Evolutionary conservation across 1,140 invertebrate genomes (phyloP).

Genomic region (Psix sp.): DNA sequence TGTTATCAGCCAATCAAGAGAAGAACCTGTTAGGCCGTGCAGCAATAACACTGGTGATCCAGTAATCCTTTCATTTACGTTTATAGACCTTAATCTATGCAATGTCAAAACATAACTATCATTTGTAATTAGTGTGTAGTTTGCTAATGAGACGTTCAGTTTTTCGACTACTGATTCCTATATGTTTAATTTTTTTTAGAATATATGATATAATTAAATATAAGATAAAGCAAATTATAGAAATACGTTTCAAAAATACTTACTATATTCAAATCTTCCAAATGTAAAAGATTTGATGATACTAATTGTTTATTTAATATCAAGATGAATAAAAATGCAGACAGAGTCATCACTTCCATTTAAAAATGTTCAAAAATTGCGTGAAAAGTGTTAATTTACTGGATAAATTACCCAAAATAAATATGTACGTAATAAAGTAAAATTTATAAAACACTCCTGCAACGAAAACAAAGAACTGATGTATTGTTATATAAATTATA

Average conservation of each 20-base stretch:
- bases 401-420: no score
- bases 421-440: no score
- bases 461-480: no score
- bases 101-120: conserved; percentile 9
- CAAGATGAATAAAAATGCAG: neutral
- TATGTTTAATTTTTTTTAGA: no score
- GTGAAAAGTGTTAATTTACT: no score
- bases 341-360: neutral
- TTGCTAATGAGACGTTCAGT: conserved; percentile 3
- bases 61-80: conserved; percentile 36
- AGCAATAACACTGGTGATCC: conserved; percentile 79
- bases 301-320: neutral
- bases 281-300: conserved; percentile 9
- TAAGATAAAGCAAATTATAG: no score
- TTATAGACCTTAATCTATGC: conserved; percentile 7
- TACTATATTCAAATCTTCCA: conserved; percentile 8
- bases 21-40: conserved; percentile 81
- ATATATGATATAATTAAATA: no score
- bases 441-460: no score
- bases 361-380: neutral
- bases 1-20: conserved; percentile 80
- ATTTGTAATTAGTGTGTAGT: conserved; percentile 18
- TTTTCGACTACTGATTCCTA: conserved; percentile 7
- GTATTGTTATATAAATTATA: neutral
- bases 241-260: neutral